Base-by-base conservation (phyloP, 2,888 invertebrate species). In the Hanleya hanleyi region DNA sequence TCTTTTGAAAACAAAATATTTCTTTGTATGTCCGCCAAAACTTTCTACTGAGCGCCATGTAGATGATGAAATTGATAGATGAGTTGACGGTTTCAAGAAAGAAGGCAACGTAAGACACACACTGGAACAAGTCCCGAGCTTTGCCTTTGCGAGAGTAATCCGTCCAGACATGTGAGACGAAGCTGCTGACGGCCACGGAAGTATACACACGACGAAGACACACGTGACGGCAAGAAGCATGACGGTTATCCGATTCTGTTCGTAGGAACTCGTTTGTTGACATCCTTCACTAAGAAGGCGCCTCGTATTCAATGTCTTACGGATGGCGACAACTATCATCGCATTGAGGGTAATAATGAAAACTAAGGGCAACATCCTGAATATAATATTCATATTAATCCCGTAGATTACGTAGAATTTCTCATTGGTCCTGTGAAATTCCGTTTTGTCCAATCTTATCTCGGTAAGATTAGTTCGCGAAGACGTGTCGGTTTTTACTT, bases 171-270 rank as follows among this genome's bases (percentile, higher is more conserved):
- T 83, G 82, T 0, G 82, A 78, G 18, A 77, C 74, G 35, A 86
- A 80, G 73, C 83, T 85, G 72, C 84, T 83, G 22, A 86, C 22
- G 15, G 86, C 86, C 12, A 86, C 86, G 87, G 87, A 22, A 85
- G 67, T 12, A 85, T 84, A 70, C 86, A 85, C n/a, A 84, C 69
- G 12, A 86, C 77, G 73, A 86, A 87, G 15, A 84, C 79, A 35
- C 83, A 80, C 1, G 86, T 81, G 6, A 87, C 84, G 5, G 79
- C 81, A 15, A 86, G 75, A 29, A 87, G 75, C 87, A 86, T 86
- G 22, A 83, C 70, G 2, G 85, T 87, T 35, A 85, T 84, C 35
- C 79, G 80, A 7, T 75, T 76, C 75, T 87, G 86, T 66, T 84
- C 84, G 12, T 75, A 67, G 5, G 71, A 73, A 50, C 70, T 68